Base-by-base conservation (phyloP, 2,888 invertebrate genomes). In the Julus scandinavius region DNA sequence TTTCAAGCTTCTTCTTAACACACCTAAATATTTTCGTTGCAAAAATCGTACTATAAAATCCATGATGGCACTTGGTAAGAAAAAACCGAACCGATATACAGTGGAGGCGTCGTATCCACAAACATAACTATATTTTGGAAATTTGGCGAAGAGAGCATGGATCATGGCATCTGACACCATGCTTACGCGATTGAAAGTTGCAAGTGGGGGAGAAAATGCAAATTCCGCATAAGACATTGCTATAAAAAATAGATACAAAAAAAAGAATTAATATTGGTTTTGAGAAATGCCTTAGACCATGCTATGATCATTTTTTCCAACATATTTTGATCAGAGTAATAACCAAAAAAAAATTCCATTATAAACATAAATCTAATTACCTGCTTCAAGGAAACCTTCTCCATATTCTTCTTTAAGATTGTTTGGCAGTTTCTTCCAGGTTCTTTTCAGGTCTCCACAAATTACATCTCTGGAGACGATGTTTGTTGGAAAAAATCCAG, bases 401-500 rank as follows among this genome's bases (percentile, higher is more conserved):
- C 87, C 87, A 38, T 87, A 87, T 50, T 54, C 50, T 54, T 87
- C 87, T 54, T 20, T 38, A 17, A 54, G 45, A 29, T 87, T 40
- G n/a, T 87, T 29, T 40, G 87, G 87, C 20, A 87, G 45, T 50
- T 20, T 54, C n/a, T 15, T 49, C 87, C 87, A 87, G n/a, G 7
- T 6, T 50, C 87, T 49, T 17, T 87, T 54, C 49, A 87, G n/a
- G 17, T 87, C 87, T 5, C 54, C 54, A 9, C 40, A 40, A 0
- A 49, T 17, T 11, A 17, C 45, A 11, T 20, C 87, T 15, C 40
- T 49, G 54, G 45, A 20, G 1, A 29, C 29, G 1, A 87, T 87
- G 3, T 54, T 54, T 17, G 87, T 87, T 29, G 20, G 87, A 54
- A 87, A 87, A 54, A 87, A 87, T 54, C 87, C 87, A 40, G 87